Conservation (phyloP, 2,113 vertebrate species). For the Conger conger region DNA sequence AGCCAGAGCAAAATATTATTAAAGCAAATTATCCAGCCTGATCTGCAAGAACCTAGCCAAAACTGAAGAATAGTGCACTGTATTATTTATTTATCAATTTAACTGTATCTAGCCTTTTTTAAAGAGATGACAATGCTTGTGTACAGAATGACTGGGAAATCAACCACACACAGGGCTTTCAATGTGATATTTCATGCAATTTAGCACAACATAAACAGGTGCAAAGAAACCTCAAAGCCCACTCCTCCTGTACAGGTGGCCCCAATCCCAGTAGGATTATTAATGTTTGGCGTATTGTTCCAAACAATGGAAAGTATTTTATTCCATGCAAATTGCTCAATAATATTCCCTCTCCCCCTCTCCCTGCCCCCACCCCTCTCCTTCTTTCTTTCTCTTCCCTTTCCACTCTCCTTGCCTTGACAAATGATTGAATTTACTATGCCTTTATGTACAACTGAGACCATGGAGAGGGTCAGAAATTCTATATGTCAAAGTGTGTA, state of each 20-base stretch:
- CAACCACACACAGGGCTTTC: neutral
- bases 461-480: constrained; percentile 20
- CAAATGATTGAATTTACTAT: constrained; percentile 27
- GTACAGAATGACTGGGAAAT: neutral
- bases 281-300: neutral
- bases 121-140: neutral
- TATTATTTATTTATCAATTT: constrained; percentile 1
- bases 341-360: neutral
- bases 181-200: neutral
- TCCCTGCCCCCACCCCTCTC: constrained; percentile 3
- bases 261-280: neutral
- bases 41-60: neutral
- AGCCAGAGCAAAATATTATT: neutral
- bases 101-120: neutral
- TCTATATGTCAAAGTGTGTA: constrained; percentile 21
- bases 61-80: neutral
- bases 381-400: neutral
- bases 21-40: neutral
- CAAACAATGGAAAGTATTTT: neutral
- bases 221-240: neutral
- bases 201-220: neutral
- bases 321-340: neutral
- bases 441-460: neutral
- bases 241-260: neutral
- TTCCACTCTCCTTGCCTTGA: neutral